A percentile compares a stretch with the other conserved stretches of the same genome.
Conservation (phyloP, 2,888 invertebrate species). For the Gandaritis pyraliata region DNA sequence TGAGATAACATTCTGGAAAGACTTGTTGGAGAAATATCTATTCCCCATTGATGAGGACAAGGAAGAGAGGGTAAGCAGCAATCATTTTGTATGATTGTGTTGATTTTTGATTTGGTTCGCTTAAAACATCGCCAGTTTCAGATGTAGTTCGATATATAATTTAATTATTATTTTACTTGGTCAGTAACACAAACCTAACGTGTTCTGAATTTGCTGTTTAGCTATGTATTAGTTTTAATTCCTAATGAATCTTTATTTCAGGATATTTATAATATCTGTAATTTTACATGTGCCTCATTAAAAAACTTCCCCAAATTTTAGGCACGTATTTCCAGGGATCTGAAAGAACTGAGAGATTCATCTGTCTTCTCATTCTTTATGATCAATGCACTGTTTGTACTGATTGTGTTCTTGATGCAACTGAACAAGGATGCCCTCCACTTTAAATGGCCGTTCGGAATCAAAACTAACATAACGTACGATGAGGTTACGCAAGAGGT, state of each 20-base stretch:
- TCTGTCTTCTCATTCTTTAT: slow-evolving; percentile 99
- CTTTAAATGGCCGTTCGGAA: slow-evolving; percentile 98
- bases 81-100: not conserved
- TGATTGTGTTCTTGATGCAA: slow-evolving; percentile 99
- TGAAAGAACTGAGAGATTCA: slow-evolving; percentile 97
- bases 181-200: no score
- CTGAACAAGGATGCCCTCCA: slow-evolving; percentile 98
- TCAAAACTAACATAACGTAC: slow-evolving; percentile 96
- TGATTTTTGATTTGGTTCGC: not conserved
- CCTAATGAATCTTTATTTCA: slow-evolving; percentile 56
- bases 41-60: slow-evolving; percentile 97
- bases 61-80: slow-evolving; percentile 90
- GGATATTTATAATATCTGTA: slow-evolving; percentile 41
- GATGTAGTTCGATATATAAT: no score
- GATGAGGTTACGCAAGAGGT: slow-evolving; percentile 96
- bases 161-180: no score
- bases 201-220: no score
- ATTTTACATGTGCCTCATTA: slow-evolving; percentile 47
- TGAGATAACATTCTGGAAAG: slow-evolving; percentile 97
- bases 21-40: slow-evolving; percentile 96
- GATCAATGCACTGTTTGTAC: slow-evolving; percentile 99
- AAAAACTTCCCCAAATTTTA: slow-evolving; percentile 85
- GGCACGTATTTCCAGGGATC: slow-evolving; percentile 95
- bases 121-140: not conserved
- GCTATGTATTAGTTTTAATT: slow-evolving; percentile 8